Base-by-base conservation (phyloP, 2,888 invertebrate species). In the Eupithecia subumbrata region DNA sequence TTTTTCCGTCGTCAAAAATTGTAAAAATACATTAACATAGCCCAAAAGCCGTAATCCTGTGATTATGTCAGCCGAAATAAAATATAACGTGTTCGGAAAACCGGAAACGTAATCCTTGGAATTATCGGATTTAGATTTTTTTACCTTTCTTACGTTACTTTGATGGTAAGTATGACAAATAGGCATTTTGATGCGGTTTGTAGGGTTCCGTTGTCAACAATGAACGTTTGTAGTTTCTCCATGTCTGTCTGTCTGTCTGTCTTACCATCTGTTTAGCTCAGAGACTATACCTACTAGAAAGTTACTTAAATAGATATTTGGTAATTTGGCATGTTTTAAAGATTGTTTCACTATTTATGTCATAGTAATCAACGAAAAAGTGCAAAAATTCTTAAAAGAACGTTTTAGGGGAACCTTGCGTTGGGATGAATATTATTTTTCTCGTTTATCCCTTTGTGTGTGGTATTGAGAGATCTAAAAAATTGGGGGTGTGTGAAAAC, bases 21-120 rank as follows among this genome's bases (percentile, higher is more conserved):
- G 34, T 5, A 67, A 56, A 76, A 74, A 64, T 63, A 56, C 22
- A 71, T 72, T 76, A 48, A 56, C 71, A 25, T 64, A 66, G 22
- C 72, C 66, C 64, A 66, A 71, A 72, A 74, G 45, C 72, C 72
- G 45, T 76, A 75, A 77, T 75, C 75, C 37, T 30, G 45, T 22
- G 71, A 71, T 78, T 73, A 75, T 63, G 75, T 69, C 69, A 40
- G 48, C 48, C 63, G 0, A 70, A 75, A 60, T 67, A 63, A 43
- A 75, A 69, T 66, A 68, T 71, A 37, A 69, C 71, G 72, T 43
- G 66, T 74, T 69, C 52, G 48, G 69, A 63, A 34, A 72, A 69
- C 71, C 64, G 37, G n/a, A 71, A 72, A 71, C 56, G 76, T 74
- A 76, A 74, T 76, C 60, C 66, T 18, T 16, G 43, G 30, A 56